Evolutionary conservation across 1,140 invertebrate genomes (phyloP).

Genomic region (Pseudomyrmex cubaensis): DNA sequence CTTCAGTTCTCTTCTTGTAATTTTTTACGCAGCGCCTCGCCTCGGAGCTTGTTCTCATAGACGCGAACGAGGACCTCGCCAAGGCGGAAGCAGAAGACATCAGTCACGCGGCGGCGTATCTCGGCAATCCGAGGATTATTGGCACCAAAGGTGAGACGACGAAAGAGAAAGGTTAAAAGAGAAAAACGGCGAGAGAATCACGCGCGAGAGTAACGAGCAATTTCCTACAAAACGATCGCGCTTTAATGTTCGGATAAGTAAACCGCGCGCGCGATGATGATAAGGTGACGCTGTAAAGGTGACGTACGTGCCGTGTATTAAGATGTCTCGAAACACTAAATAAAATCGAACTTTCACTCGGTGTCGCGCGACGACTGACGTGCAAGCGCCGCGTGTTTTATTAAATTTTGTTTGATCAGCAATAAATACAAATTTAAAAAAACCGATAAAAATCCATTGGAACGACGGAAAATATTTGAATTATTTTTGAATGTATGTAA

Average conservation of each 20-base stretch:
- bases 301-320: slow-evolving; percentile 3
- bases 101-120: slow-evolving; percentile 87
- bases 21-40: slow-evolving; percentile 83
- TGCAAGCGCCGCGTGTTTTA: not conserved
- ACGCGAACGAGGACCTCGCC: slow-evolving; percentile 86
- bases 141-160: slow-evolving; percentile 78
- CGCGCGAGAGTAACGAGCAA: slow-evolving; percentile 47
- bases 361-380: not conserved
- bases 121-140: slow-evolving; percentile 78
- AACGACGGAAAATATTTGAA: too few species aligned
- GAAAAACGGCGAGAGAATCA: slow-evolving; percentile 18
- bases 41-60: slow-evolving; percentile 87
- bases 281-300: slow-evolving; percentile 1
- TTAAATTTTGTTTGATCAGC: not conserved
- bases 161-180: not conserved
- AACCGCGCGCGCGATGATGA: slow-evolving; percentile 4
- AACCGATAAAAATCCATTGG: not conserved
- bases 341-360: slow-evolving; percentile 20
- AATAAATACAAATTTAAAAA: not conserved
- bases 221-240: slow-evolving; percentile 29
- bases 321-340: slow-evolving; percentile 20
- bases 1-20: slow-evolving; percentile 22
- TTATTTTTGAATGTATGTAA: too few species aligned
- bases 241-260: slow-evolving; percentile 45
- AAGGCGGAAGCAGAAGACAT: slow-evolving; percentile 88